Evolutionary conservation across 2,113 vertebrate species (phyloP).

Genomic region (Todiramphus chloris): DNA sequence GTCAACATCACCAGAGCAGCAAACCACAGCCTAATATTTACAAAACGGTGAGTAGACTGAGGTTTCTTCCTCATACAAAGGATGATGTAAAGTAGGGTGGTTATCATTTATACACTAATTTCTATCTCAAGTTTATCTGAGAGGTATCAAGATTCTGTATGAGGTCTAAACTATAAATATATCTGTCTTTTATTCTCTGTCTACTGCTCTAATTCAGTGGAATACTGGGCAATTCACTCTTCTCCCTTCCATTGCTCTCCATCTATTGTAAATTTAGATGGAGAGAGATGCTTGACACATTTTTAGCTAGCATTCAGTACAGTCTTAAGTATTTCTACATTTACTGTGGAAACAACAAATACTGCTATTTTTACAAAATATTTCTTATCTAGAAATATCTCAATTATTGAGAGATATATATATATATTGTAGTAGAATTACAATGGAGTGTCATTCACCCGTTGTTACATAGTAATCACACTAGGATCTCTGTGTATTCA

Average conservation of each 20-base stretch:
- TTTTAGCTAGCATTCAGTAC: not conserved
- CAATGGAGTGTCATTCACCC: not conserved
- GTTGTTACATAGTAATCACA: not conserved
- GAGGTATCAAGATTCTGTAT: not conserved
- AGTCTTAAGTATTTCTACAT: not conserved
- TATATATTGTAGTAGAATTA: not conserved
- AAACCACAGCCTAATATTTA: constrained; percentile 69
- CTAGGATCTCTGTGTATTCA: not conserved
- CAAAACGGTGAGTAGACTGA: constrained; percentile 60
- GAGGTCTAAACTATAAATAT: not conserved
- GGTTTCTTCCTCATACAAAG: not conserved
- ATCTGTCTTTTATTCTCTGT: not conserved
- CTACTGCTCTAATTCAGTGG: not conserved
- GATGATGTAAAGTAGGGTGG: not conserved
- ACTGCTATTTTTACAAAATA: not conserved
- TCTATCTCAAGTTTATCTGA: not conserved
- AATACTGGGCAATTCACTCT: not conserved
- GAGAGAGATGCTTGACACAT: not conserved
- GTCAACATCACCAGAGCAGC: constrained; percentile 54
- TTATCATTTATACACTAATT: not conserved
- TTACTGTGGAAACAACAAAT: not conserved
- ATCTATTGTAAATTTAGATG: not conserved
- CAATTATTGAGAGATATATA: not conserved
- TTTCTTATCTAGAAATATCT: not conserved
- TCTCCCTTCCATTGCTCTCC: not conserved